phyloP scores from a whole-genome alignment of 1,140 invertebrate genomes.

The Drosophila arizonae region DNA sequence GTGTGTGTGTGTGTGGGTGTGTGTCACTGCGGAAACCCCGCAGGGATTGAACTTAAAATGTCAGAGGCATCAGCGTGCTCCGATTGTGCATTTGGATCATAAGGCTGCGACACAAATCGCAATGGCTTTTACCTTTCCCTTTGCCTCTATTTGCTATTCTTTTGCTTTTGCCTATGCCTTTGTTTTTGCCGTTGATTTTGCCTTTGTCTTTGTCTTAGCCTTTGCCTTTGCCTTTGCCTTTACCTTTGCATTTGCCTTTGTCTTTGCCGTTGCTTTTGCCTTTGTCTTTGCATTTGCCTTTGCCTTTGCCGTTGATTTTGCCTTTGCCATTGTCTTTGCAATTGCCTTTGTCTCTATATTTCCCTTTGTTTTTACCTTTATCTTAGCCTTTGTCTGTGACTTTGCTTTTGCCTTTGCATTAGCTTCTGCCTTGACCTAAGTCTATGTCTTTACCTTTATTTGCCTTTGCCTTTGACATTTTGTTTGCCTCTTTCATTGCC shows the following conservation, averaged over 20 bases:
- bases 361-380: too few species aligned
- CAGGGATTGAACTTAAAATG: conserved; percentile 79
- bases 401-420: conserved; percentile 1
- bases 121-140: conserved; percentile 8
- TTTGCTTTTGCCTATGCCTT: conserved; percentile 23
- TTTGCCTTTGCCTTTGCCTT: too few species aligned
- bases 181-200: conserved; percentile 30
- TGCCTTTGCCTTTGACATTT: conserved; percentile 36
- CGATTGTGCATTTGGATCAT: conserved; percentile 67
- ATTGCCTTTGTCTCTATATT: conserved; percentile 2
- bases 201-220: conserved; percentile 46
- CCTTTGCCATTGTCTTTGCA: too few species aligned
- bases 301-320: too few species aligned
- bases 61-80: conserved; percentile 76
- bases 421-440: conserved; percentile 17
- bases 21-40: conserved; percentile 53
- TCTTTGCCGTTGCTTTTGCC: too few species aligned
- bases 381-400: too few species aligned
- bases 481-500: too few species aligned
- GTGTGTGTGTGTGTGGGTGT: conserved; percentile 5
- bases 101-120: conserved; percentile 49
- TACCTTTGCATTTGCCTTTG: too few species aligned
- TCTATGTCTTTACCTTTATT: conserved; percentile 5
- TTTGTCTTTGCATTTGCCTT: too few species aligned
- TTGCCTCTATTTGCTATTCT: too few species aligned